Percentiles rank a stretch among this genome's conserved stretches.
Evolutionary conservation across 2,888 invertebrate genomes (phyloP).

Genomic region (Eristalis intricaria): DNA sequence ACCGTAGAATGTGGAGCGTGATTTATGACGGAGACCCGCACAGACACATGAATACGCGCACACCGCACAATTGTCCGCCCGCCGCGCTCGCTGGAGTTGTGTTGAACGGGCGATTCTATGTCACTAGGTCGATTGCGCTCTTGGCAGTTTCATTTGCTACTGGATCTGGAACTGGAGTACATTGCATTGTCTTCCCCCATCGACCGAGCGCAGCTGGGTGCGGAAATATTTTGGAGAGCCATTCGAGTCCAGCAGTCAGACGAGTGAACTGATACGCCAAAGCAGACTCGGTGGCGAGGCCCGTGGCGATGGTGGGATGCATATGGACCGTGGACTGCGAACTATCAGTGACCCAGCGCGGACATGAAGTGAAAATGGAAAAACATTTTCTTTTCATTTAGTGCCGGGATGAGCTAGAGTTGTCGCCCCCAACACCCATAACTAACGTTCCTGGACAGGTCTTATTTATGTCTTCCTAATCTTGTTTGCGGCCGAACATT

Average conservation of each 20-base stretch:
- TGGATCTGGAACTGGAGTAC: slow-evolving; percentile 27
- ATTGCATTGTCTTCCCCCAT: slow-evolving; percentile 31
- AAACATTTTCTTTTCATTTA: slow-evolving; percentile 55
- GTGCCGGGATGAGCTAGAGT: slow-evolving; percentile 10
- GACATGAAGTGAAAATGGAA: slow-evolving; percentile 36
- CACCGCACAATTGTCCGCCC: background rate
- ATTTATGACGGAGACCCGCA: slow-evolving; percentile 61
- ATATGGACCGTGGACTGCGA: background rate
- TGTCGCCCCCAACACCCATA: background rate
- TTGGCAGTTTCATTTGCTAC: slow-evolving; percentile 34
- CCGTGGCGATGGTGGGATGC: background rate
- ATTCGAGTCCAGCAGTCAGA: slow-evolving; percentile 41
- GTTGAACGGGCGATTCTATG: slow-evolving; percentile 62
- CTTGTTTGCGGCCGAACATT: slow-evolving; percentile 18
- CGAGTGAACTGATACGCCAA: slow-evolving; percentile 19
- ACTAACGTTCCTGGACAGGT: slow-evolving; percentile 12
- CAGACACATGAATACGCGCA: slow-evolving; percentile 35
- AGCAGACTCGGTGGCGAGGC: slow-evolving; percentile 49
- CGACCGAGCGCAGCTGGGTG: slow-evolving; percentile 27
- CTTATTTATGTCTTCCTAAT: slow-evolving; percentile 7
- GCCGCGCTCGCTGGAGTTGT: slow-evolving; percentile 9
- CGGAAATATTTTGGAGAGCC: slow-evolving; percentile 50
- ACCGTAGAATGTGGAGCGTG: slow-evolving; percentile 63
- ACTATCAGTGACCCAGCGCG: slow-evolving; percentile 19
- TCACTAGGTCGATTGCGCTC: slow-evolving; percentile 66